Evolutionary conservation across 2,888 invertebrate genomes (phyloP), one percentile per base, ranked within the genome.

Genomic region (Odontocolon sp.): DNA sequence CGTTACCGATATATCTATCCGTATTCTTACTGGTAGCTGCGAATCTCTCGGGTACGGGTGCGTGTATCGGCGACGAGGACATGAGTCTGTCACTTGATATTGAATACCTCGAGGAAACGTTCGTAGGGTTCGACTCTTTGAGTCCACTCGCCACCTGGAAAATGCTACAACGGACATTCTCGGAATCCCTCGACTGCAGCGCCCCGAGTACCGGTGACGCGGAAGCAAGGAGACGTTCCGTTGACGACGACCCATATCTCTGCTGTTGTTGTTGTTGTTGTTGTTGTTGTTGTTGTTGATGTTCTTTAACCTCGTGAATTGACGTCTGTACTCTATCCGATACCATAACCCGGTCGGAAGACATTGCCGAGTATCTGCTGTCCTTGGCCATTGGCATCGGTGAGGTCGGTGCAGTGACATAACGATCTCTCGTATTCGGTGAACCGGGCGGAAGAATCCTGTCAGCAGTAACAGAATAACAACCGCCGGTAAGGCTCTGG

Each of bases 291-390:
- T 87, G 89, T 33, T 90, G 88, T 63, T 84, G 76, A 11, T 50
- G 77, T 31, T 79, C 78, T 31, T 78, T 72, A 42, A 88, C 89
- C 47, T 89, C 91, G 70, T 90, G 90, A 2, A 89, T 88, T 38
- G 91, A 89, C 36, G 89, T 33, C 16, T 77, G 91, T 89, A 80
- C 90, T 89, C 89, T 76, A 90, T 87, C 91, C 91, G 83, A 92
- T 91, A 91, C 92, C 90, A 92, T 91, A 91, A 91, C 93, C 90
- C 92, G 93, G 90, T 92, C 93, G 89, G 92, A 93, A 61, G 81
- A 91, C 72, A 77, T 52, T 21, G 64, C 52, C 47, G 80, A 63
- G 14, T 77, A 79, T 57, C 79, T 69, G 59, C 28, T 38, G 3
- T 80, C 78, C 61, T 81, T 80, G 45, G 77, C 78, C 26, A 81